Base-by-base conservation (phyloP, 2,888 invertebrate genomes). In the Tinea trinotella region DNA sequence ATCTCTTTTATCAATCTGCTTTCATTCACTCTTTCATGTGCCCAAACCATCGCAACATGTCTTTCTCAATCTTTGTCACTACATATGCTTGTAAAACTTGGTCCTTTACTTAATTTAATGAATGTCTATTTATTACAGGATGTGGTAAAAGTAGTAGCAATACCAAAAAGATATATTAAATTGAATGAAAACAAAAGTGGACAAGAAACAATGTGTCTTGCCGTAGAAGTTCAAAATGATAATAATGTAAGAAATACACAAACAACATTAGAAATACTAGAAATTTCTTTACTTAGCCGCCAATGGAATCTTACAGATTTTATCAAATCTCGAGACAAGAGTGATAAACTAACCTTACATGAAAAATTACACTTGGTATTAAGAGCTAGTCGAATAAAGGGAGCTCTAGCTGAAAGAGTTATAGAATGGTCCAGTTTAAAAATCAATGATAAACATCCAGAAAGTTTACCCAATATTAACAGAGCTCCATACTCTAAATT, bases 151-250 rank as follows among this genome's bases (percentile, higher is more conserved):
- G 74, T 89, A 12, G 77, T 83, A n/a, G 83, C 88, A 0, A 79
- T 83, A 1, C 88, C 88, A 0, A 77, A 87, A 2, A 79, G 88
- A 57, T 88, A 88, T 60, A 71, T 88, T 10, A 73, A 76, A 46
- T 65, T 67, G 17, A 71, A 71, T 10, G 59, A 67, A 4, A 65
- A 70, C 4, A 73, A 67, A 0, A 71, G 76, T 5, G 66, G 71
- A 9, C 67, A 77, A 24, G 88, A 90, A 61, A 90, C 89, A 53
- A 76, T 94, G 66, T 90, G 90, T 50, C 66, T 94, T 9, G 89
- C 91, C 30, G 74, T 93, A 2, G 90, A 90, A 64, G 80, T 92
- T 0, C 91, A 91, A 62, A 94, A 94, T 72, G 81, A 90, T 34
- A 91, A 90, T 68, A 88, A 89, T 61, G 81, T 88, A 10, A 90